Conservation (phyloP, 2,888 invertebrate genomes). For the Eurytoma californica region DNA sequence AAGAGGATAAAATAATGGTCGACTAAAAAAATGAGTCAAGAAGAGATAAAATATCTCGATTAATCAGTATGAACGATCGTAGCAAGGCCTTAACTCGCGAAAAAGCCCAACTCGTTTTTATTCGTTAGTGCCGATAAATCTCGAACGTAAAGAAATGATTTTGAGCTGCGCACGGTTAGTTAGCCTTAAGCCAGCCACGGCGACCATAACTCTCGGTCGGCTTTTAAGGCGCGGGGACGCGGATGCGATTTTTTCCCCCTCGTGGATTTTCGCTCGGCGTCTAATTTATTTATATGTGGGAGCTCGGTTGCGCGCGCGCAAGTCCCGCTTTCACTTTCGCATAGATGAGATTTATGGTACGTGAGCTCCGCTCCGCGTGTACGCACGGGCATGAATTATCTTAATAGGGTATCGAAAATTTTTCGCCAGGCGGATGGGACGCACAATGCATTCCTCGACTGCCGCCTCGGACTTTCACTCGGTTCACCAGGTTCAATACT, state of each 20-base stretch:
- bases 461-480: constrained; percentile 17
- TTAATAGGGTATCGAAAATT: constrained; percentile 13
- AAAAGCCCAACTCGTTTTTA: background rate
- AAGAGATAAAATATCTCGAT: background rate
- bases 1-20: too few species aligned
- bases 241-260: background rate
- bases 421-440: background rate
- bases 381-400: constrained; percentile 44
- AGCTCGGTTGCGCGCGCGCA: background rate
- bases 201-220: constrained; percentile 63
- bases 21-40: too few species aligned
- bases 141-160: constrained; percentile 39
- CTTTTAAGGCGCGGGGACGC: constrained; percentile 50
- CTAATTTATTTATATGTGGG: constrained; percentile 28
- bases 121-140: constrained; percentile 45
- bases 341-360: constrained; percentile 53
- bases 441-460: constrained; percentile 2
- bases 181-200: constrained; percentile 58
- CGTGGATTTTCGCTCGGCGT: constrained; percentile 31
- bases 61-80: background rate
- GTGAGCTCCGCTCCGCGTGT: constrained; percentile 3
- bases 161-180: constrained; percentile 38
- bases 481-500: background rate
- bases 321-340: constrained; percentile 47
- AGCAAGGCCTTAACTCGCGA: background rate